Conservation (phyloP, 1,140 invertebrate species). For the Phortica variegata region DNA sequence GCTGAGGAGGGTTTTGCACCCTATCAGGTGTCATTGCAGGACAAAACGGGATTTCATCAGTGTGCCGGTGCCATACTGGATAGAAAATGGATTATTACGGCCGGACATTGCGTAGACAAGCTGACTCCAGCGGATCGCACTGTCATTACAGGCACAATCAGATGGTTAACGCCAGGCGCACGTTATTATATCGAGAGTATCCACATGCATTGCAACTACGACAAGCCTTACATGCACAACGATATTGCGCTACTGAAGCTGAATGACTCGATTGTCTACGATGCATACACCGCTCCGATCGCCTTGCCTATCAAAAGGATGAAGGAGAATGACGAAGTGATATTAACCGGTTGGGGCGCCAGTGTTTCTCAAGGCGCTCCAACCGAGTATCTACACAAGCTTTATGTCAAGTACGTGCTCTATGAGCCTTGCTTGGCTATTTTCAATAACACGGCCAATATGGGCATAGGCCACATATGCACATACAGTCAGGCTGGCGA, state of each 20-base stretch:
- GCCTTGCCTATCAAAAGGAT: conserved; percentile 10
- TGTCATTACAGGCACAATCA: conserved; percentile 32
- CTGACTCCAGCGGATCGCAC: conserved; percentile 9
- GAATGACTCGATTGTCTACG: conserved; percentile 47
- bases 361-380: conserved; percentile 11
- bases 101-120: conserved; percentile 50
- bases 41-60: conserved; percentile 27
- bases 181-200: conserved; percentile 22
- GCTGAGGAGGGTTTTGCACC: conserved; percentile 52
- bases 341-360: conserved; percentile 62
- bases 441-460: conserved; percentile 26
- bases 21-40: conserved; percentile 55
- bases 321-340: conserved; percentile 22
- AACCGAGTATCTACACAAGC: conserved; percentile 29
- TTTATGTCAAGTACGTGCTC: conserved; percentile 27
- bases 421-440: conserved; percentile 27
- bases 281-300: conserved; percentile 57
- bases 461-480: conserved; percentile 60
- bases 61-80: conserved; percentile 58
- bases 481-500: conserved; percentile 61
- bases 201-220: conserved; percentile 39
- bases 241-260: conserved; percentile 60
- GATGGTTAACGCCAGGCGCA: conserved; percentile 21
- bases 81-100: conserved; percentile 51
- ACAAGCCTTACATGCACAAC: conserved; percentile 49